These are phyloP conservation scores for Halisarca cf. caerulea DNA, from an alignment of 37 sponge, comb jelly and placozoan genomes.

Conservation along the genomic window DNA sequence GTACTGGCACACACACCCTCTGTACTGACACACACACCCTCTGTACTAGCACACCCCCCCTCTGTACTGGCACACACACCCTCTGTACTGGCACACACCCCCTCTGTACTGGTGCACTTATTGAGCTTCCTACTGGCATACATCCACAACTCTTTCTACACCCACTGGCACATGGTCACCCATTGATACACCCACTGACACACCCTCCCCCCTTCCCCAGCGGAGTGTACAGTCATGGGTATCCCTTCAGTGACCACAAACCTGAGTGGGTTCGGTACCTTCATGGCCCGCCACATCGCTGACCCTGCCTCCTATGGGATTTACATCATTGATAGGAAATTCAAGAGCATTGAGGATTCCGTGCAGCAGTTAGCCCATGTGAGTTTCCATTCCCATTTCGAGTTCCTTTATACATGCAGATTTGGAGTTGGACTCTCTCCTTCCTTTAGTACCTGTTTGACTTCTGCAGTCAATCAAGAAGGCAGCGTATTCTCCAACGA, in stretches of 20 bases:
- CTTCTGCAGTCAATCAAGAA: conserved; percentile 75
- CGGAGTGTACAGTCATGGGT: conserved; percentile 98
- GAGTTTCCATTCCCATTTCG: conserved; percentile 8
- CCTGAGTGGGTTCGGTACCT: conserved; percentile 96
- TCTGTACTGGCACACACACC: too few species aligned
- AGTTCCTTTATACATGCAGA: neutral
- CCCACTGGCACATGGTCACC: neutral
- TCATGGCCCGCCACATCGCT: conserved; percentile 93
- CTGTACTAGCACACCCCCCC: too few species aligned
- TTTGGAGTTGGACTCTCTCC: neutral
- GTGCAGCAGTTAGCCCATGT: conserved; percentile 88
- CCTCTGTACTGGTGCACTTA: neutral
- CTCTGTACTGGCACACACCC: too few species aligned
- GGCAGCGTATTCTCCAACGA: conserved; percentile 96
- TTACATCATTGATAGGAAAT: conserved; percentile 94
- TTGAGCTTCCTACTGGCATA: neutral
- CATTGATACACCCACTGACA: conserved; percentile 4
- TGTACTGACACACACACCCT: too few species aligned
- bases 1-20: too few species aligned
- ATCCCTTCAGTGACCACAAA: conserved; percentile 99
- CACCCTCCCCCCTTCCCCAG: conserved; percentile 32
- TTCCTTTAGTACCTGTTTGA: conserved; percentile 76
- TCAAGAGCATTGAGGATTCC: conserved; percentile 80
- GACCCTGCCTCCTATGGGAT: conserved; percentile 95
- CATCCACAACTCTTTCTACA: too few species aligned